Conservation (phyloP, 2,888 invertebrate genomes). For the Lasioglossum morio region DNA sequence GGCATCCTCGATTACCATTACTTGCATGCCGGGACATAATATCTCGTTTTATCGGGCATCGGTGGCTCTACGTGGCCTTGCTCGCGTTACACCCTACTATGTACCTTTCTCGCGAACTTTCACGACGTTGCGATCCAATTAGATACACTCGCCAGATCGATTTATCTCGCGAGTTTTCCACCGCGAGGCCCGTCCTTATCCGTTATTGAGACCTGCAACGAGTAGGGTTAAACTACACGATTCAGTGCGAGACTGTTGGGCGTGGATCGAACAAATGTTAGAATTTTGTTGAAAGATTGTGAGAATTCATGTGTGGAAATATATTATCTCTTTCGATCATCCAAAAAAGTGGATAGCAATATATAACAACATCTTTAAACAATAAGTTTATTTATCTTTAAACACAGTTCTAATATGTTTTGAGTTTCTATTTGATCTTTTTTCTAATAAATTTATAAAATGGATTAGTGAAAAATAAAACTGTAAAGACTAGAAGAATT, state of each 20-base stretch:
- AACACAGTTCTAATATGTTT: too few relatives aligned
- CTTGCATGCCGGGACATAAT: constrained; percentile 58
- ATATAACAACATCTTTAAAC: too few relatives aligned
- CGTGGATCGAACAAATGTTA: not conserved
- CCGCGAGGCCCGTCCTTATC: not conserved
- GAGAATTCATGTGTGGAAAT: not conserved
- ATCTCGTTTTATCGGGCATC: constrained; percentile 67
- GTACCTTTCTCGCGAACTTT: constrained; percentile 36
- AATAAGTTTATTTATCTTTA: too few relatives aligned
- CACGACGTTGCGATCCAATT: constrained; percentile 51
- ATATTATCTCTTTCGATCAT: too few relatives aligned
- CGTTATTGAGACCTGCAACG: too few relatives aligned
- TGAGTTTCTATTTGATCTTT: too few relatives aligned
- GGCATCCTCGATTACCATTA: constrained; percentile 62
- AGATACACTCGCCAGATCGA: constrained; percentile 56
- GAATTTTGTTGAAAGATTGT: not conserved
- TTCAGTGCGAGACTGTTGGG: not conserved
- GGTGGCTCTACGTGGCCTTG: constrained; percentile 39
- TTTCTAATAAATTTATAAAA: not conserved
- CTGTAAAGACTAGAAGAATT: not conserved
- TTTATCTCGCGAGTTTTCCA: constrained; percentile 42
- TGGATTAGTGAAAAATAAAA: not conserved
- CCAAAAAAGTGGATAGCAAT: too few relatives aligned
- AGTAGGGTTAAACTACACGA: not conserved
- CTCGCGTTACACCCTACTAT: constrained; percentile 29